Evolutionary conservation across 2,888 invertebrate genomes (phyloP), one percentile per base, ranked within the genome.

Genomic region (Eulithis prunata): DNA sequence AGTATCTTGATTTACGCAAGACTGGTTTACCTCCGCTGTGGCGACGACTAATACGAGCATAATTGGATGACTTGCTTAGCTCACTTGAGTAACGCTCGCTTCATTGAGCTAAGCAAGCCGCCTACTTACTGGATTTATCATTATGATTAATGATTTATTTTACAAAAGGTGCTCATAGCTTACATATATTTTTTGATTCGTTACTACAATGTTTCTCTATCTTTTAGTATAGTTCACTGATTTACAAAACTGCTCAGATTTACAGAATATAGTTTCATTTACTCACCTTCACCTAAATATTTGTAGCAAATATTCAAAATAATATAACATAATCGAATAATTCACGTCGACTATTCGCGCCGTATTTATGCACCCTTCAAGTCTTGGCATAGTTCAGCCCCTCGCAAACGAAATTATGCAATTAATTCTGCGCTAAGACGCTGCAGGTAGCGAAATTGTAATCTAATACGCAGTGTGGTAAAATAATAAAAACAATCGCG

Each of bases 301-400:
- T 28, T 11, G 11, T 46, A 46, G 43, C 43, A 56, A 41, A 58
- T 21, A 28, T 57, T 57, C 13, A n/a, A 4, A 57, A 57, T 38
- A 65, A 49, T 52, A 63, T 7, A 7, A 47, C 11, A 51, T 21
- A 71, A 60, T 57, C 58, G 54, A 72, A 66, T 64, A 68, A 63
- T 57, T 54, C 57, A 32, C 59, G 53, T 57, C 53, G 52, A 45
- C 12, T 78, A 80, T 78, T 76, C 65, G 61, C 64, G 47, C 57
- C 14, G 41, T 45, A 64, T 74, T 68, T 68, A 66, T 66, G 68
- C 70, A 68, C 74, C 77, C 78, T 74, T 64, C 57, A 54, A 77
- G 78, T 79, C 69, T 71, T 68, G 51, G 72, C 79, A 81, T 80
- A 81, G 78, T 80, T 83, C 59, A 52, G 64, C 69, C 73, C 80